phyloP scores from a whole-genome alignment of 1,140 invertebrate genomes.

The Ceratitis capitata region DNA sequence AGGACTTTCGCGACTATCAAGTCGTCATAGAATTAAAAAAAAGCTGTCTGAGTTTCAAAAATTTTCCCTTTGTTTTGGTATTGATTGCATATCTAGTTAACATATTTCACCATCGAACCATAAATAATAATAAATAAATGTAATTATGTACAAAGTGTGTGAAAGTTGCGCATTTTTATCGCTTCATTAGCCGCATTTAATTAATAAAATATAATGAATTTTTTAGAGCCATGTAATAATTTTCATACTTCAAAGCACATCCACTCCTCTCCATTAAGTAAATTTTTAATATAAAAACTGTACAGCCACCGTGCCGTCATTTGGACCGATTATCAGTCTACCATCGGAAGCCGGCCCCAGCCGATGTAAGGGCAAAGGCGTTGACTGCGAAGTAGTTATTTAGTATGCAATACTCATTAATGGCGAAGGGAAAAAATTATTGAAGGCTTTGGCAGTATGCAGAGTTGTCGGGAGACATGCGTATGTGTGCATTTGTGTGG shows the following conservation, averaged over 20 bases:
- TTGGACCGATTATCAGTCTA: constrained; percentile 6
- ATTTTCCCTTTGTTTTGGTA: no score
- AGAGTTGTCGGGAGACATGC: neutral
- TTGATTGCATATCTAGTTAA: no score
- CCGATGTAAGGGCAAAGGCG: no score
- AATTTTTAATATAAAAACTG: neutral
- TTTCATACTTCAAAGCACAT: neutral
- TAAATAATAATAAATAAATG: neutral
- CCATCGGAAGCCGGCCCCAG: neutral
- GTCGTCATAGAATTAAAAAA: no score
- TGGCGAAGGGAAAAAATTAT: neutral
- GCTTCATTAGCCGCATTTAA: constrained; percentile 33
- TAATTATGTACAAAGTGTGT: neutral
- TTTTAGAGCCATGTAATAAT: constrained; percentile 9
- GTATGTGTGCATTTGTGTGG: neutral
- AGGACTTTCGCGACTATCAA: no score
- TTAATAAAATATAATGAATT: constrained; percentile 36
- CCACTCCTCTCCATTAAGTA: neutral
- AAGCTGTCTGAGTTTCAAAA: no score
- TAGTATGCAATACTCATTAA: constrained; percentile 7
- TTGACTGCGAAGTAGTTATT: neutral
- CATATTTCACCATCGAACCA: no score
- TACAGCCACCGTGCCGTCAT: neutral
- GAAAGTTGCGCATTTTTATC: neutral
- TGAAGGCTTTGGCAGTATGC: neutral